Evolutionary conservation across 2,888 invertebrate genomes (phyloP).

Genomic region (Tipula helvola): DNA sequence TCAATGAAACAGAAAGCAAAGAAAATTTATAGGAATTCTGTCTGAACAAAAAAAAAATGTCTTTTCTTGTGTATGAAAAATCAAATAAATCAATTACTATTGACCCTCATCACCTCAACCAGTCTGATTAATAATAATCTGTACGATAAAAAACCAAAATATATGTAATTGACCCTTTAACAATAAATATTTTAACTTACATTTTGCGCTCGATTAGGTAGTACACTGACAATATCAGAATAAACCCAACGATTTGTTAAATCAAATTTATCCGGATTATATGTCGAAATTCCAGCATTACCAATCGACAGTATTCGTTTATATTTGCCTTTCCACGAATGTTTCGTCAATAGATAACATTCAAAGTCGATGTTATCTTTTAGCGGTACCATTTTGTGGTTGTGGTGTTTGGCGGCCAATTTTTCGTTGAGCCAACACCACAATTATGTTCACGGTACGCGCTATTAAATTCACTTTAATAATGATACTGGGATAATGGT

Average conservation of each 20-base stretch:
- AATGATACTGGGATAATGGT: neutral
- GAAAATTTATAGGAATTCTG: neutral
- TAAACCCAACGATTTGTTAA: conserved; percentile 91
- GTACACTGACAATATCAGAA: conserved; percentile 61
- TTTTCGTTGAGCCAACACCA: neutral
- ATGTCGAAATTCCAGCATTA: conserved; percentile 89
- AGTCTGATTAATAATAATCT: neutral
- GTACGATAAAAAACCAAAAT: neutral
- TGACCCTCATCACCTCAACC: neutral
- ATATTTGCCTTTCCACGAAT: conserved; percentile 99
- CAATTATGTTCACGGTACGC: neutral
- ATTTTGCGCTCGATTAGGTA: conserved; percentile 44
- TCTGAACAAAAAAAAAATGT: neutral
- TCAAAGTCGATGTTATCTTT: conserved; percentile 91
- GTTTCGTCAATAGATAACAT: conserved; percentile 94
- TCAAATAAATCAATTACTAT: neutral
- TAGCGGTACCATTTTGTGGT: conserved; percentile 16
- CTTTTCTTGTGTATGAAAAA: neutral
- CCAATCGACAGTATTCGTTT: conserved; percentile 96
- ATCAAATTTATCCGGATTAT: conserved; percentile 82
- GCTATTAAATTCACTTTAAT: neutral
- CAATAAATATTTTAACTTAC: conserved; percentile 20
- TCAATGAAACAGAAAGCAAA: neutral
- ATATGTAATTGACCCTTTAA: neutral
- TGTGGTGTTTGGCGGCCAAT: neutral